Percentiles rank a stretch among this genome's conserved stretches.
Evolutionary conservation across 2,113 vertebrate species (phyloP).

Genomic region (Castor canadensis): DNA sequence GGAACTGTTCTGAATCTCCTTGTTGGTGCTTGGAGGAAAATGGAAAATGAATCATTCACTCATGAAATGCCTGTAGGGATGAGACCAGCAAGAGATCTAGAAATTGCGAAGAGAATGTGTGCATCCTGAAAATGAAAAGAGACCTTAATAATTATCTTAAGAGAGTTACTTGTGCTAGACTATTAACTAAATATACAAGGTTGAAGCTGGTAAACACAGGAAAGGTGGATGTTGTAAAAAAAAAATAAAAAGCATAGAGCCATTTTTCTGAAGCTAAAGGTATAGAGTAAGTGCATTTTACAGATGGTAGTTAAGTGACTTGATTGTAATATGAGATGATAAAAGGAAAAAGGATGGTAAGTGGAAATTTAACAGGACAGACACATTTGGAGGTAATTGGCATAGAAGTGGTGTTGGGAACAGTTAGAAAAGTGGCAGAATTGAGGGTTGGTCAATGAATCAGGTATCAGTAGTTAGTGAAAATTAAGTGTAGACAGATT

Average conservation of each 20-base stretch:
- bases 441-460: background rate
- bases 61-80: background rate
- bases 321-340: background rate
- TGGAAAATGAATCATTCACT: slow-evolving; percentile 53
- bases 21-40: slow-evolving; percentile 44
- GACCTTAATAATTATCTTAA: background rate
- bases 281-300: background rate
- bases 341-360: background rate
- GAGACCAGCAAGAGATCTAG: background rate
- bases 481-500: background rate
- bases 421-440: background rate
- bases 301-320: background rate
- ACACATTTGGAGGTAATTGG: background rate
- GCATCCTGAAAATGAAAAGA: background rate
- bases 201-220: background rate
- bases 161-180: background rate
- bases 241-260: background rate
- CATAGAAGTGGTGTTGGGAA: background rate
- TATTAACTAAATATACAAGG: background rate
- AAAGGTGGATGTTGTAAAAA: background rate
- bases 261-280: background rate
- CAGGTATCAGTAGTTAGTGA: background rate
- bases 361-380: background rate
- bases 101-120: background rate
- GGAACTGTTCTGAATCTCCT: background rate